Base-by-base conservation (phyloP, 2,113 vertebrate species). In the Dolichotis patagonum region DNA sequence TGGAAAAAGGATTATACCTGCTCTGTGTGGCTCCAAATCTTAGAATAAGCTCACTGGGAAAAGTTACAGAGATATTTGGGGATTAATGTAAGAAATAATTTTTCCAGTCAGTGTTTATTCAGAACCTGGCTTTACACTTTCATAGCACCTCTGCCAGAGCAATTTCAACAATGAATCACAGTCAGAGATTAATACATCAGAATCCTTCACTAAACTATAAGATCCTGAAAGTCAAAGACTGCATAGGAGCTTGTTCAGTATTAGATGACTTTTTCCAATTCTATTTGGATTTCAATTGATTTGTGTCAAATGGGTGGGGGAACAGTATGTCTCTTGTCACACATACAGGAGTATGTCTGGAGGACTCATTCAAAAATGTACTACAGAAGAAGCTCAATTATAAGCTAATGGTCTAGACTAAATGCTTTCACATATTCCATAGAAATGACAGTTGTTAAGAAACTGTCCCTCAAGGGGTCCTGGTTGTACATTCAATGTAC, bases 71-170 rank as follows among this genome's bases (percentile, higher is more conserved):
- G 58, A n/a, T 84, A 62, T 75, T 60, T 75, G 16, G n/a, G 14
- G 30, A 78, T 86, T 73, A 77, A 49, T 89, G 7, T 9, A 86
- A 96, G 32, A 93, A 89, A 60, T 69, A 56, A 13, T 63, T 95
- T 75, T 85, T 91, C 43, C 94, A 83, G 88, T 83, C 8, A 82
- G 19, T 90, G 41, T n/a, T 92, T 75, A 92, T 90, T 41, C 52
- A 82, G 63, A 65, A 87, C 6, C 12, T 60, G 58, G 16, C 35
- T 89, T 16, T 95, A 6, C 52, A 62, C 10, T 41, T 88, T 32
- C 35, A 88, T 5, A 94, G 63, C 10, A 77, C 5, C 7, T 58
- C 20, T 87, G 17, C 46, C 12, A 89, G 46, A 91, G 41, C 24
- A 38, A 54, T 93, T 75, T 88, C 35, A 94, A n/a, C 14, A 90